Evolutionary conservation across 64 coral and sea anemone genomes (phyloP).

Genomic region (Dendronephthya gigantea): DNA sequence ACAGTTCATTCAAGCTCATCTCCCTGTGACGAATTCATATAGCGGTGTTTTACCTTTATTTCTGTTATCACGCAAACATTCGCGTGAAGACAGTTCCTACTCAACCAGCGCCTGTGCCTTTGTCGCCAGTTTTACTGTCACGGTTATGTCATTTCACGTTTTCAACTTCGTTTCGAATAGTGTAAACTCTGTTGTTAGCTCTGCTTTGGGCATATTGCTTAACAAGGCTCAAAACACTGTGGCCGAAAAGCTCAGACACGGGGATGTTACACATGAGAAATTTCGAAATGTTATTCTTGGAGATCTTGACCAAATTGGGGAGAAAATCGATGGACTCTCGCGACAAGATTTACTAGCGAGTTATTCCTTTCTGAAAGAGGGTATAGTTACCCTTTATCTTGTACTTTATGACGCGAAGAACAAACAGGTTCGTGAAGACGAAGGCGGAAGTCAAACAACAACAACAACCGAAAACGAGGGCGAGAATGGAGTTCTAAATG

Average conservation of each 20-base stretch:
- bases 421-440: background rate
- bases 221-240: constrained; percentile 5
- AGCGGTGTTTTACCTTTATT: no score
- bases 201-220: no score
- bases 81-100: no score
- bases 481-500: no score
- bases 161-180: no score
- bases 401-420: background rate
- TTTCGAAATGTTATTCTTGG: constrained; percentile 4
- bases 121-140: no score
- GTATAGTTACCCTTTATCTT: background rate
- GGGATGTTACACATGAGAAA: constrained; percentile 1
- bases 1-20: no score
- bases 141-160: no score
- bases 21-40: no score
- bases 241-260: background rate
- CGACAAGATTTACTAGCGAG: constrained; percentile 20
- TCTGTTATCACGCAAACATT: no score
- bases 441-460: background rate
- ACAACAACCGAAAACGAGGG: background rate
- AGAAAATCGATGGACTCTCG: constrained; percentile 13
- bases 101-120: no score
- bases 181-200: no score
- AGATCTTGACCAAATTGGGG: constrained; percentile 27
- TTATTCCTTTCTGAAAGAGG: constrained; percentile 1